These are phyloP conservation scores for Amiota communis DNA, from an alignment of 2,888 invertebrate species.

Conservation along the genomic window DNA sequence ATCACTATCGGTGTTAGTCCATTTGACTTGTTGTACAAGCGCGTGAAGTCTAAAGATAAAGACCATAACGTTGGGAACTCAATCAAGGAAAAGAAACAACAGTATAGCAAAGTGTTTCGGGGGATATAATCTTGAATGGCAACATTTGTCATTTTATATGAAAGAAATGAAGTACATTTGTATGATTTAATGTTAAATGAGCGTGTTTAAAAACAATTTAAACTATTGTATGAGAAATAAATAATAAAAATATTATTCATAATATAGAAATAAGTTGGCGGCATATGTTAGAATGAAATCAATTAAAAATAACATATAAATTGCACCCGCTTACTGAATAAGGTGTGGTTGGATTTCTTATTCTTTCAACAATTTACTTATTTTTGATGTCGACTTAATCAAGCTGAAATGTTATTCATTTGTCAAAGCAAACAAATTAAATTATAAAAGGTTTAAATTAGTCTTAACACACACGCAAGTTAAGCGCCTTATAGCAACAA, in stretches of 20 bases:
- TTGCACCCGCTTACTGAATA: neutral
- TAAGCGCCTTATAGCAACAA: neutral
- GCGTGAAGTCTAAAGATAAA: neutral
- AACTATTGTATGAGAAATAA: neutral
- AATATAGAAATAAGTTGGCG: neutral
- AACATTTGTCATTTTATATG: neutral
- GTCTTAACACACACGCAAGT: neutral
- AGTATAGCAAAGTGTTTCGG: neutral
- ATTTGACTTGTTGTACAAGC: constrained; percentile 9
- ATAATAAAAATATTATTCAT: neutral
- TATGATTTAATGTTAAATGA: constrained; percentile 17
- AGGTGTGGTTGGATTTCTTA: neutral
- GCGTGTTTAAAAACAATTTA: constrained; percentile 20
- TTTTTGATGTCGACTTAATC: neutral
- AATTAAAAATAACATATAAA: neutral
- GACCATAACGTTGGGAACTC: neutral
- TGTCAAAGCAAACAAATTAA: constrained; percentile 22
- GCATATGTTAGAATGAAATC: neutral
- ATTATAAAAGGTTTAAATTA: neutral
- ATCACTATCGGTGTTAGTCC: constrained; percentile 30
- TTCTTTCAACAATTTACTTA: no score
- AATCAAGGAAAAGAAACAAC: constrained; percentile 4
- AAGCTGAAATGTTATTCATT: constrained; percentile 6
- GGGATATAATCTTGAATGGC: neutral
- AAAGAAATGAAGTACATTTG: neutral